Conservation (phyloP, 2,113 vertebrate genomes). For the Podilymbus podiceps region DNA sequence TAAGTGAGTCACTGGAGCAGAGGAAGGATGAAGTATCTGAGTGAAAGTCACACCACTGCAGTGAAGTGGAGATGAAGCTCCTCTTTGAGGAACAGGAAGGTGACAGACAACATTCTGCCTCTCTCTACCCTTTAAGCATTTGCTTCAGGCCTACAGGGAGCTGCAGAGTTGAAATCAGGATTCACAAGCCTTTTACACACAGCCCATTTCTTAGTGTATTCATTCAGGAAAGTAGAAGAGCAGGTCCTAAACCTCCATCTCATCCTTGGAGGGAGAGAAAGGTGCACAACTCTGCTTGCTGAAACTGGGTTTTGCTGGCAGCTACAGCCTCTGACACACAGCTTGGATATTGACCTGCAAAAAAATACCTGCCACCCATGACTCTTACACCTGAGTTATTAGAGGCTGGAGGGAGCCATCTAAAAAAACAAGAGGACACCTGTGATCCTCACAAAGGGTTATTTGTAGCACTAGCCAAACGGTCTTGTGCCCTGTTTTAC, state of each 20-base stretch:
- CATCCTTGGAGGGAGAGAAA: not conserved
- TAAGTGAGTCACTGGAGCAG: not conserved
- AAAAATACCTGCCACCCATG: not conserved
- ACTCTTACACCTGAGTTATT: fast-evolving
- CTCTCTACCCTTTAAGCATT: not conserved
- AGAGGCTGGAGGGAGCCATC: not conserved
- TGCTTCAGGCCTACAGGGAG: not conserved
- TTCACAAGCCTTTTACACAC: not conserved
- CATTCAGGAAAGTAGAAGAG: not conserved
- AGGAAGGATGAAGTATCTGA: not conserved
- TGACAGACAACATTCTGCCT: not conserved
- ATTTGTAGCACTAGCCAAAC: not conserved
- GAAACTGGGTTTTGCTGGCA: not conserved
- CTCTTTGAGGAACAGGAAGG: not conserved
- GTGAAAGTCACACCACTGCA: not conserved
- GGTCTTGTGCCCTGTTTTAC: not conserved
- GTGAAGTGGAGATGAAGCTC: not conserved
- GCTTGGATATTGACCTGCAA: not conserved
- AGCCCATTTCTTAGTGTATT: not conserved
- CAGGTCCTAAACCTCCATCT: not conserved
- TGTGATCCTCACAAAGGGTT: not conserved
- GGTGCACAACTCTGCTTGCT: not conserved
- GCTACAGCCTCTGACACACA: not conserved
- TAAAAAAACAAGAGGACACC: not conserved
- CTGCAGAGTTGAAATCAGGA: not conserved